Evolutionary conservation across 2,888 invertebrate genomes (phyloP), one percentile per base, ranked within the genome.

Genomic region (Ichneumoninae sp.): DNA sequence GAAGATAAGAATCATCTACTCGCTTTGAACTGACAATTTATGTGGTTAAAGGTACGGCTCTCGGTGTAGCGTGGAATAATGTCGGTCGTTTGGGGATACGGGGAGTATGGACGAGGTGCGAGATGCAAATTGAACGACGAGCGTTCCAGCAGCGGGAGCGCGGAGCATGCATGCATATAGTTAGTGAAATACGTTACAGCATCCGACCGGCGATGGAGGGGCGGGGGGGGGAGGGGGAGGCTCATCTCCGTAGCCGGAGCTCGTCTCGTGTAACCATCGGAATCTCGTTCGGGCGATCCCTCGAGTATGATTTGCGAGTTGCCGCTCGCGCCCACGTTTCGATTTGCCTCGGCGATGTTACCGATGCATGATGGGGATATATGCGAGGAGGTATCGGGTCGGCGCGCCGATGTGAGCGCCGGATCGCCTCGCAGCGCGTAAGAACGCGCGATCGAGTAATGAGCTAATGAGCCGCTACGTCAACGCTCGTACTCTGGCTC

Each of bases 391-490:
- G 4, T 33, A 16, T 26, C 30, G 62, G 4, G 16, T 33, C 33
- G 30, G 60, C 10, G 62, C 16, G 26, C 16, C 33, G 62, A 30
- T 7, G 62, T 4, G 26, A 62, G 26, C 30, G 2, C 19, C 44
- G 33, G 26, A 80, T 79, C 30, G 75, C 33, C 16, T 33, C 33
- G 62, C 30, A 62, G 33, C 52, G 84, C 87, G 83, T 82, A 85
- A 83, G 82, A 86, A 82, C 77, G 82, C 85, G 83, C 85, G 68
- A 62, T 62, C 86, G 86, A 87, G 84, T 89, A 88, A 90, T 86
- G 88, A 88, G 82, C 88, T 90, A 89, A 90, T 88, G 89, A 89
- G 88, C 83, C 83, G 69, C 66, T 82, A 78, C 86, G 84, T 84
- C 76, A 82, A 83, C 69, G 65, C 40, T 74, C 40, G 5, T 62